These are phyloP conservation scores for Mactra quadrangularis DNA, from an alignment of 1,140 invertebrate genomes.

Conservation along the genomic window DNA sequence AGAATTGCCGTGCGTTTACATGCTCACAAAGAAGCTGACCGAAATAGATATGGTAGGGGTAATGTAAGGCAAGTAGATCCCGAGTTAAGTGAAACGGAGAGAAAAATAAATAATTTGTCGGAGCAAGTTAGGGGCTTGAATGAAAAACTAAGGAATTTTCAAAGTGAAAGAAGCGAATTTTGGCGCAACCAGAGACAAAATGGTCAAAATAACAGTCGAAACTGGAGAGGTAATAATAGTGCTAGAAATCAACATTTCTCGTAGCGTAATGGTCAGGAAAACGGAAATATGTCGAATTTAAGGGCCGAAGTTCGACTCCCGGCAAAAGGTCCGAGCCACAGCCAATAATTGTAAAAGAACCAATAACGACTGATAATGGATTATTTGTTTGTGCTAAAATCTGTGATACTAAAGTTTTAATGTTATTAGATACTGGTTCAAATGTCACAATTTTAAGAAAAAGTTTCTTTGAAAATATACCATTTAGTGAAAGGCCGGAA, in stretches of 20 bases:
- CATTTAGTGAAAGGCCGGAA: no score
- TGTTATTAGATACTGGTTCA: conserved; percentile 52
- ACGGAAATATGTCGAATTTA: neutral
- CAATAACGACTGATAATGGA: no score
- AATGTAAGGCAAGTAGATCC: neutral
- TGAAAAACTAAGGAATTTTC: neutral
- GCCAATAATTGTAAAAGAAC: no score
- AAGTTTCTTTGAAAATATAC: no score
- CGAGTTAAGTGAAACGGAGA: neutral
- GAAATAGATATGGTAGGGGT: neutral
- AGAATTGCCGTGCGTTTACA: conserved; percentile 42
- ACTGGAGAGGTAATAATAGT: conserved; percentile 22
- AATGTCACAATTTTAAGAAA: conserved; percentile 42
- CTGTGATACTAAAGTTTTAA: neutral
- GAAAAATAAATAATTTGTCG: neutral
- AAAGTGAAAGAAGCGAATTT: neutral
- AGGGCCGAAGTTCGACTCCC: neutral
- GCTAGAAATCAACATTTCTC: conserved; percentile 8
- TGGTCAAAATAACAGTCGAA: neutral
- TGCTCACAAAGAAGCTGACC: conserved; percentile 39
- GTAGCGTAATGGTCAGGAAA: neutral
- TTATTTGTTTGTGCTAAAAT: conserved; percentile 14
- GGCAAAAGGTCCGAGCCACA: neutral
- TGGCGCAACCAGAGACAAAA: neutral
- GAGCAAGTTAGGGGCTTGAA: neutral